Base-by-base conservation (phyloP, 1,140 invertebrate genomes). In the Drosophila insularis region DNA sequence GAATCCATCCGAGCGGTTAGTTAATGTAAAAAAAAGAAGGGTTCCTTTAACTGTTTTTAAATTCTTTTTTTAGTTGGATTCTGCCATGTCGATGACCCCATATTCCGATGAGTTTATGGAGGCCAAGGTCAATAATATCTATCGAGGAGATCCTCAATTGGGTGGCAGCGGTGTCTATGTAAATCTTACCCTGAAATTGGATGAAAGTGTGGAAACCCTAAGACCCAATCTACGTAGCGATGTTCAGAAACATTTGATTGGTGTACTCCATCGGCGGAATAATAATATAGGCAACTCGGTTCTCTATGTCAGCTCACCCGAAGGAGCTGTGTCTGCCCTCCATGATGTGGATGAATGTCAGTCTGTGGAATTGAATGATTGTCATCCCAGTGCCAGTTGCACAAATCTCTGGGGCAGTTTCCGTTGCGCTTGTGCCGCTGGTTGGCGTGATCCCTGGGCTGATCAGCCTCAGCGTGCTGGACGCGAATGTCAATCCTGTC, bases 321-420 rank as follows among this genome's bases (percentile, higher is more conserved):
- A 95, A 1, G 96, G 96, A 21, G 94, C 95, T 0, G 94, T 97
- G 35, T 94, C 95, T 0, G 94, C 94, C 54, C 91, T 97, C 1
- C 94, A 95, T 81, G 98, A 99, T 93, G 91, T 99, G 60, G 97
- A 99, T 85, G 98, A 99, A 91, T 99, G 98, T 80, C 93, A 95
- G 0, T 95, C 95, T 0, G 90, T 94, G 7, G 97, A 98, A 58
- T 91, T 98, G 8, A 97, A 99, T 90, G 98, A 99, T 91, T 99
- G 98, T 82, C 96, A 97, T 75, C 93, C 95, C 8, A 94, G 96
- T 58, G 98, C 96, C 0, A 94, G 93, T 1, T 99, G 98, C 92
- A 95, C 95, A 32, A 99, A 99, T 91, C 95, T 94, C 1, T 98
- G 97, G 93, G 98, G 98, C 11, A 95, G 95, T 6, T 99, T 98